Evolutionary conservation across 2,113 vertebrate species (phyloP), one percentile per base, ranked within the genome.

Genomic region (Aldabrachelys gigantea): DNA sequence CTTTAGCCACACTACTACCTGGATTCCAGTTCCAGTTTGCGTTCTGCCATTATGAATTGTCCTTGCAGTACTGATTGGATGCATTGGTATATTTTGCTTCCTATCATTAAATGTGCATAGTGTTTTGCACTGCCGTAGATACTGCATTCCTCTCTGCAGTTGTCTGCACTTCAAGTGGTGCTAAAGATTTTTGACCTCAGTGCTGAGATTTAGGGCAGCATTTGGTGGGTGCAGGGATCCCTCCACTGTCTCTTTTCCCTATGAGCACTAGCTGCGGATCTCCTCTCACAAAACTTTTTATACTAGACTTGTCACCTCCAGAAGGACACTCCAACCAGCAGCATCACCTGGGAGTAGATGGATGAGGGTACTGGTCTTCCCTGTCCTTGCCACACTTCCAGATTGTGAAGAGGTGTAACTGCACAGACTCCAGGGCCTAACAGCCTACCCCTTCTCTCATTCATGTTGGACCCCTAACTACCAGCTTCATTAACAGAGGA

Each of bases 1-100:
- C 76, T 35, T 17, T 44, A 75, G 38, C 54, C 6, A 0, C 0
- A 0, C n/a, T 62, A 13, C 0, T 2, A 80, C 16, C 69, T 65
- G 0, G 0, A 75, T 52, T 85, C 44, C 0, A 1, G 19, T 5
- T 49, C 47, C 1, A 27, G 13, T 8, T 24, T 57, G 41, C 22
- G 16, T 69, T 50, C 69, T 86, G 54, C 69, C 31, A 54, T 35
- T 92, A 79, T 56, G 1, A 0, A 82, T 35, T 5, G 10, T 29
- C 38, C 7, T 0, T 4, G 12, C 0, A 47, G 80, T 25, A 2
- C 0, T 0, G 7, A 29, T 57, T 25, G 80, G 21, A 0, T 0
- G 6, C 0, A 1, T 80, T 69, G 5, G 62, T 22, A 8, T 69
- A 31, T 12, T 14, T 9, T 21, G 16, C 27, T 52, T 80, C 9